Percentiles rank a stretch among this genome's conserved stretches.
Conservation (phyloP, 2,113 vertebrate species). For the Nematolebias whitei region DNA sequence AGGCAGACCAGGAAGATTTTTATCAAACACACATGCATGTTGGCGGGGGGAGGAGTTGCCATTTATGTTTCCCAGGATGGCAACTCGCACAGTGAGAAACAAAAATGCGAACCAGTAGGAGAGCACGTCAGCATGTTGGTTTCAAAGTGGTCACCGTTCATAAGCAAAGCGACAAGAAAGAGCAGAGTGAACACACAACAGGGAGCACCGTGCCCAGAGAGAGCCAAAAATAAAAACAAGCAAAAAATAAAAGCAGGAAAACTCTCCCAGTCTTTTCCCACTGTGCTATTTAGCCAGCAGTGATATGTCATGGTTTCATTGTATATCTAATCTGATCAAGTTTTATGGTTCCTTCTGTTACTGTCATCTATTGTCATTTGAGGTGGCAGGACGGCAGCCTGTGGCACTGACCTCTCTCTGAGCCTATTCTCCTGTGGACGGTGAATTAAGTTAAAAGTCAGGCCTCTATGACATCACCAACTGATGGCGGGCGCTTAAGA, state of each 20-base stretch:
- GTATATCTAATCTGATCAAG: slow-evolving; percentile 73
- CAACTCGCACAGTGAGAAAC: slow-evolving; percentile 41
- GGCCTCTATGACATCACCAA: slow-evolving; percentile 62
- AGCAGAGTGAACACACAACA: slow-evolving; percentile 42
- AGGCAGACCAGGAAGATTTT: slow-evolving; percentile 74
- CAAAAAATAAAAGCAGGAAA: slow-evolving; percentile 66
- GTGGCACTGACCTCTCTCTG: slow-evolving; percentile 68
- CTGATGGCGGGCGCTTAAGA: slow-evolving; percentile 6
- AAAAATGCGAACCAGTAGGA: slow-evolving; percentile 46
- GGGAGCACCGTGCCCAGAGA: slow-evolving; percentile 21
- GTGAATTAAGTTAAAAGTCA: slow-evolving; percentile 55
- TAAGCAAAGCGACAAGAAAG: slow-evolving; percentile 28
- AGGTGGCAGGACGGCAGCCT: slow-evolving; percentile 67
- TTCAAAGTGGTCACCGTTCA: slow-evolving; percentile 54
- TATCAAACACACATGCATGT: slow-evolving; percentile 69
- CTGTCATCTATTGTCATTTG: slow-evolving; percentile 74
- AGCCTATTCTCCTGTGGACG: slow-evolving; percentile 37
- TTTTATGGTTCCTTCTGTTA: slow-evolving; percentile 70
- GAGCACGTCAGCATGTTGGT: slow-evolving; percentile 41
- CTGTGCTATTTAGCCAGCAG: slow-evolving; percentile 62
- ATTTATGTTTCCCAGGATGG: slow-evolving; percentile 71
- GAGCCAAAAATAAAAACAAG: slow-evolving; percentile 51
- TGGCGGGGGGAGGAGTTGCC: slow-evolving; percentile 61
- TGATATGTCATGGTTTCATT: slow-evolving; percentile 75
- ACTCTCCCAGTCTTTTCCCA: slow-evolving; percentile 62